Evolutionary conservation across 2,113 vertebrate species (phyloP).

Genomic region (Cairina moschata): DNA sequence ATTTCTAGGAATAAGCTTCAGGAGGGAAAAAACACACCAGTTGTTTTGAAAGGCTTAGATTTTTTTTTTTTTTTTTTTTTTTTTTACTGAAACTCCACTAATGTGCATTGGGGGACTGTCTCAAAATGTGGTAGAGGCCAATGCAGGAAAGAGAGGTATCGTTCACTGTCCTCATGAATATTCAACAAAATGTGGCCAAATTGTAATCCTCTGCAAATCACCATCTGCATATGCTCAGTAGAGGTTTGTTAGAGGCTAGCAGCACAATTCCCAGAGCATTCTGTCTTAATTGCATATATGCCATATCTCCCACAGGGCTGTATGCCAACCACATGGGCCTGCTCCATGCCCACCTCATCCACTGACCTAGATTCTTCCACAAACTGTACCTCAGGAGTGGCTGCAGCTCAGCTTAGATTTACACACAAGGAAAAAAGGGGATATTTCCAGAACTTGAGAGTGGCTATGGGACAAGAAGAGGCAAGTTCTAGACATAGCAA

Average conservation of each 20-base stretch:
- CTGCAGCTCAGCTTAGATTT: background rate
- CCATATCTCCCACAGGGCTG: constrained; percentile 63
- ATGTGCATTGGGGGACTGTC: constrained; percentile 26
- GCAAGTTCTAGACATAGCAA: constrained; percentile 4
- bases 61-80: background rate
- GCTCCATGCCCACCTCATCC: constrained; percentile 55
- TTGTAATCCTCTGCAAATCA: constrained; percentile 71
- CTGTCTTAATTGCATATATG: constrained; percentile 69
- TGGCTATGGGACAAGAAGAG: background rate
- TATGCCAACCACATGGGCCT: constrained; percentile 65
- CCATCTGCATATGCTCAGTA: constrained; percentile 65
- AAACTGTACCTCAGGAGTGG: constrained; percentile 23
- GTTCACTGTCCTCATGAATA: constrained; percentile 72
- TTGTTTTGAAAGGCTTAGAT: constrained; percentile 19
- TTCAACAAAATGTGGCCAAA: constrained; percentile 71
- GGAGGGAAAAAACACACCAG: background rate
- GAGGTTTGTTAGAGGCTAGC: constrained; percentile 62
- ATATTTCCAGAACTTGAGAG: background rate
- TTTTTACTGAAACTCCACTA: constrained; percentile 11
- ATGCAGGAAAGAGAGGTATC: constrained; percentile 58
- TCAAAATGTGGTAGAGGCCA: constrained; percentile 61
- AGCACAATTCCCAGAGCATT: constrained; percentile 71
- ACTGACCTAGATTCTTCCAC: constrained; percentile 51
- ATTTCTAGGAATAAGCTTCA: background rate
- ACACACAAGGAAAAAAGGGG: background rate